A percentile compares a stretch with the other conserved stretches of the same genome.
Conservation (phyloP, 2,888 invertebrate genomes). For the Anthrax anthrax region DNA sequence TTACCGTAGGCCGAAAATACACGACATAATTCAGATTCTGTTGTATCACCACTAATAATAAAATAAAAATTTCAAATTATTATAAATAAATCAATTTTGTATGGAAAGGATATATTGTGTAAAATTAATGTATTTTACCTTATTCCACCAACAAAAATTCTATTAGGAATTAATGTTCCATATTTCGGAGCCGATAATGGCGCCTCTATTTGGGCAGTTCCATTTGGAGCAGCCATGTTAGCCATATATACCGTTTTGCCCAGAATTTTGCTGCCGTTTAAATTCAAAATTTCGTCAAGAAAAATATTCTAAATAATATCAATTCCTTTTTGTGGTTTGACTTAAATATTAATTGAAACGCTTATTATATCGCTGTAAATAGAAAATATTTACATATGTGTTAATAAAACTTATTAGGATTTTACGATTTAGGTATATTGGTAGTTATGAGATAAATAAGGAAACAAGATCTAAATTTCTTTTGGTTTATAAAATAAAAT, state of each 20-base stretch:
- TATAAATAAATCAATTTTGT: neutral
- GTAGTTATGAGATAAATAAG: no score
- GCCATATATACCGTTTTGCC: neutral
- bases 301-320: neutral
- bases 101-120: neutral
- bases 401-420: no score
- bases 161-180: constrained; percentile 81
- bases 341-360: no score
- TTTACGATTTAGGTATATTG: no score
- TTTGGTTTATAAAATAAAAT: no score
- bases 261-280: neutral
- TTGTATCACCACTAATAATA: constrained; percentile 54
- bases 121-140: constrained; percentile 34
- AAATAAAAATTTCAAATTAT: no score
- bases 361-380: no score
- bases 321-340: no score
- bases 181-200: constrained; percentile 41
- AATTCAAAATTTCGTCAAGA: neutral
- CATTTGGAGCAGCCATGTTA: constrained; percentile 7
- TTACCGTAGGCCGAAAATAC: constrained; percentile 83
- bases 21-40: constrained; percentile 80
- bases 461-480: no score
- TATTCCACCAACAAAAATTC: constrained; percentile 94
- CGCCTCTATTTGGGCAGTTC: constrained; percentile 25
- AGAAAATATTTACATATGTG: no score